Evolutionary conservation across 2,113 vertebrate genomes (phyloP).

Genomic region (Baryphthengus martii): DNA sequence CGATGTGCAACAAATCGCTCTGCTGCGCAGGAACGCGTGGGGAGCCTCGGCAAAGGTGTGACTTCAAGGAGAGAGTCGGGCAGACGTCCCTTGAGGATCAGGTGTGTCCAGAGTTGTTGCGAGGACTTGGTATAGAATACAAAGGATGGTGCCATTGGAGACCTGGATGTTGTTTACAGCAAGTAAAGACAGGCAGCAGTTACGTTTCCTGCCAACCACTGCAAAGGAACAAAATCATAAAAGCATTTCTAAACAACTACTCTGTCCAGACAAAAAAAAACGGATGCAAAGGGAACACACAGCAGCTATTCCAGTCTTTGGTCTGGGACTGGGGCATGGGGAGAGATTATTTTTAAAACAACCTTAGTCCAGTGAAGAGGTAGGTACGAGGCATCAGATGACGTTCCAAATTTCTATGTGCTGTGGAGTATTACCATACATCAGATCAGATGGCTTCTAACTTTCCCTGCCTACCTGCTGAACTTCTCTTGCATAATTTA

Average conservation of each 20-base stretch:
- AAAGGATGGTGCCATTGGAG: not conserved
- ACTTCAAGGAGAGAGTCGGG: not conserved
- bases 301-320: not conserved
- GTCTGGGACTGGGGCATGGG: not conserved
- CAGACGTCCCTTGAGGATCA: not conserved
- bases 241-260: not conserved
- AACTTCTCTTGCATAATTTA: slow-evolving; percentile 28
- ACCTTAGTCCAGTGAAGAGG: not conserved
- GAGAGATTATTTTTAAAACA: not conserved
- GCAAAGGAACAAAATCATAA: not conserved
- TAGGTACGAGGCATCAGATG: not conserved
- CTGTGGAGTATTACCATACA: not conserved
- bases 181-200: not conserved
- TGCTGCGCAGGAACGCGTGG: not conserved
- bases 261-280: not conserved
- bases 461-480: slow-evolving; percentile 12
- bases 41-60: not conserved
- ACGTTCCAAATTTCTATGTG: not conserved
- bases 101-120: not conserved
- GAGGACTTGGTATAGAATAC: not conserved
- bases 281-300: not conserved
- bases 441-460: slow-evolving; percentile 12
- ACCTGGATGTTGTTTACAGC: not conserved
- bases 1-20: not conserved
- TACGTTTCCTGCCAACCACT: not conserved